Percentiles rank a stretch among this genome's conserved stretches.
These are phyloP conservation scores for Lepidotrigona ventralis DNA, from an alignment of 1,140 invertebrate genomes.

Conservation along the genomic window DNA sequence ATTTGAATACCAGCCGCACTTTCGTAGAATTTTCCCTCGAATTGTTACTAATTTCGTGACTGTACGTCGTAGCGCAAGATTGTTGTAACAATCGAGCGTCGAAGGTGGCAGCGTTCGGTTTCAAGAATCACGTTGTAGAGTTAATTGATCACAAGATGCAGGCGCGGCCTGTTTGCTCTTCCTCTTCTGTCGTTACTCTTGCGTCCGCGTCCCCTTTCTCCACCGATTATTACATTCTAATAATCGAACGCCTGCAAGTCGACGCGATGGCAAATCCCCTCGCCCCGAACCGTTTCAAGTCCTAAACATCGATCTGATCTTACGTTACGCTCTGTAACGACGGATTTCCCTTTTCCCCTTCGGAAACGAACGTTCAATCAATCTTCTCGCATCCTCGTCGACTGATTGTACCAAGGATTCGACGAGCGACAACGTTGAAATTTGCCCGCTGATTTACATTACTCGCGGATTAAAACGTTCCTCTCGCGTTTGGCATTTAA, in stretches of 20 bases:
- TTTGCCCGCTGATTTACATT: neutral
- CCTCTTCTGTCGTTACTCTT: neutral
- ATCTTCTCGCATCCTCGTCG: neutral
- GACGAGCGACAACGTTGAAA: neutral
- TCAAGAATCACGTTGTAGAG: neutral
- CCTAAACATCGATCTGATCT: neutral
- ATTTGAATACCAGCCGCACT: neutral
- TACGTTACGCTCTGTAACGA: neutral
- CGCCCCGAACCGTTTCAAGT: slow-evolving; percentile 54
- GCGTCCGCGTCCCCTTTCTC: neutral
- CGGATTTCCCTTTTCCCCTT: neutral
- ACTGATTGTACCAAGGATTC: neutral
- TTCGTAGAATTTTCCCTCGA: neutral
- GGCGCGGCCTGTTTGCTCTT: slow-evolving; percentile 40
- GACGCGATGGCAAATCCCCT: slow-evolving; percentile 29
- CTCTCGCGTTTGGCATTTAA: neutral
- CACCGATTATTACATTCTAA: slow-evolving; percentile 55
- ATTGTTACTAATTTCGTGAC: neutral
- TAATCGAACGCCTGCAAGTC: slow-evolving; percentile 66
- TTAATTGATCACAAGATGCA: slow-evolving; percentile 35
- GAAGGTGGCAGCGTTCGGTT: neutral
- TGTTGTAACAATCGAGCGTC: neutral
- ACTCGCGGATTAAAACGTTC: neutral
- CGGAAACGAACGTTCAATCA: neutral
- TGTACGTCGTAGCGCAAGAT: neutral